Base-by-base conservation (phyloP, 1,140 invertebrate genomes). In the Drosophila serrata region DNA sequence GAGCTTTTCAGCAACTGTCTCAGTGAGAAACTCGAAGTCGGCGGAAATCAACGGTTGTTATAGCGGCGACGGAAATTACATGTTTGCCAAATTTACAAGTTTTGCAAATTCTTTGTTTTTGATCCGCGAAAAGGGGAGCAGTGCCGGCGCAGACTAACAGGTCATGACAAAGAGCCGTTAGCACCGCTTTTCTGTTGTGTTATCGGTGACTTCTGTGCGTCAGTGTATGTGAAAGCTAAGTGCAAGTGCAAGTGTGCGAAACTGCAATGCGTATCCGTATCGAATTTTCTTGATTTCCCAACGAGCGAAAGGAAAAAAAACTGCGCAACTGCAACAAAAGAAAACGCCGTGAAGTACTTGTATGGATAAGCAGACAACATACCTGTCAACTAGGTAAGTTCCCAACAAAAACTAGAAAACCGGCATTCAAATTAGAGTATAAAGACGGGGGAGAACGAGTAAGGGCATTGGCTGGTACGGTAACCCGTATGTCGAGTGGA, bases 251-350 rank as follows among this genome's bases (percentile, higher is more conserved):
- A 61, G 53, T 64, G 75, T 70, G 68, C 56, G 37, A 82, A 78
- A 81, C 62, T 90, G 85, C 85, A 88, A 84, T 88, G 84, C 69
- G 46, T 48, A 40, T 67, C 62, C 33, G 55, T 75, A 90, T 90
- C 62, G 74, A 75, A 75, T 90, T 84, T 90, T 84, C 84, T 69
- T 90, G 81, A 90, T 90, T 85, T 88, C 46, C 45, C 65, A 70
- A 81, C 24, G 31, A 68, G 39, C 31, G 19, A 62, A 67, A 53
- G 46, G 39, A 33, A 43, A 75, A 75, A 68, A 40, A 68, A 40
- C 57, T n/a, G 29, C 12, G 31, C 22, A 68, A 74, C 72, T 74
- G 37, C 70, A 69, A 37, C 33, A 19, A 43, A 43, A 43, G 29
- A 40, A 48, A 43, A 57, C 5, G 13, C 12, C 13, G 51, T 35